These are phyloP conservation scores for Dicroscelio sp. DNA, from an alignment of 2,888 invertebrate genomes.

Conservation along the genomic window DNA sequence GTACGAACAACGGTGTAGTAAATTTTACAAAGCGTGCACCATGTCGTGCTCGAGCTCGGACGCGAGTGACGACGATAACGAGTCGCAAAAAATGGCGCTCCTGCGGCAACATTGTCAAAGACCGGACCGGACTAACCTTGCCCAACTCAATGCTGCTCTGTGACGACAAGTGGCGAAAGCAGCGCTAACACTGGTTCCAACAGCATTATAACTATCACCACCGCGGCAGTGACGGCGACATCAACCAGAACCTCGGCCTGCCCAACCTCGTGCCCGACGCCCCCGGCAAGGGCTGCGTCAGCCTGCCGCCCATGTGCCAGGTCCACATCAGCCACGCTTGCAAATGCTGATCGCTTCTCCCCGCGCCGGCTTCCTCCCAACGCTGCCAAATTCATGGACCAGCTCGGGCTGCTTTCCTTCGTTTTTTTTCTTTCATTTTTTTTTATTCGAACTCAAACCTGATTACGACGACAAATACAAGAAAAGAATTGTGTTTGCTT, in stretches of 20 bases:
- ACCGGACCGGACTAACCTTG: conserved; percentile 91
- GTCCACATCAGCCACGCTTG: conserved; percentile 92
- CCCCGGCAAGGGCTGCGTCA: conserved; percentile 91
- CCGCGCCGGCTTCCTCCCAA: too few species aligned
- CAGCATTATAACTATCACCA: too few species aligned
- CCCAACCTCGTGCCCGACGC: conserved; percentile 88
- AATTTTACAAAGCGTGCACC: conserved; percentile 95
- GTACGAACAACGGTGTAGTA: conserved; percentile 93
- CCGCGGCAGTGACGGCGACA: conserved; percentile 91
- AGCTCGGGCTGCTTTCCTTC: conserved; percentile 3
- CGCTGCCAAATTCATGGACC: too few species aligned
- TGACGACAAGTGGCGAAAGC: conserved; percentile 91
- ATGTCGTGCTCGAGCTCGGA: conserved; percentile 98
- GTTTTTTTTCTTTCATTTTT: too few species aligned
- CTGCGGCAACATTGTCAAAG: conserved; percentile 93
- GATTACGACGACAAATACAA: too few species aligned
- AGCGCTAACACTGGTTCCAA: conserved; percentile 91
- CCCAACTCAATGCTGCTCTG: conserved; percentile 90
- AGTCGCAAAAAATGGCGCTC: conserved; percentile 95
- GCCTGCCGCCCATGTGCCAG: conserved; percentile 92
- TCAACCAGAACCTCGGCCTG: conserved; percentile 92
- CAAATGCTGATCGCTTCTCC: conserved; percentile 91
- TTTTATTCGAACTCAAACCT: too few species aligned
- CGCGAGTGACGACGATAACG: conserved; percentile 97
- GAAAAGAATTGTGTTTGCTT: too few species aligned